Conservation (phyloP, 2,113 vertebrate genomes). For the Scalopus aquaticus region DNA sequence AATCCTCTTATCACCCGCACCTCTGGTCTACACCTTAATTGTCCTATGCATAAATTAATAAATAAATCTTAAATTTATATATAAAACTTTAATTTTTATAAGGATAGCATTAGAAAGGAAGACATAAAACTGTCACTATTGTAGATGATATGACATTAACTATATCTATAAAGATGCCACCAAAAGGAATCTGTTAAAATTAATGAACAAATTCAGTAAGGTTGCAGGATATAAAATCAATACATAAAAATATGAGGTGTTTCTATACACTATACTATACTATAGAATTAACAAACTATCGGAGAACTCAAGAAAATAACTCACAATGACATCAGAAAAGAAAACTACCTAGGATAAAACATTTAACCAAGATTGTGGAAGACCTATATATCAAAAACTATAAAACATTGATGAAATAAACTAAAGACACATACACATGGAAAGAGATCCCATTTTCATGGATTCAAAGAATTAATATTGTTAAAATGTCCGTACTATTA, state of each 20-base stretch:
- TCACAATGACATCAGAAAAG: not conserved
- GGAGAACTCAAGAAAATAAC: too few relatives aligned
- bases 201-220: not conserved
- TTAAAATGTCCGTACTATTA: not conserved
- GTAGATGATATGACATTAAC: not conserved
- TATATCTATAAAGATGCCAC: not conserved
- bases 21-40: too few relatives aligned
- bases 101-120: not conserved
- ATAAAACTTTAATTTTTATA: not conserved
- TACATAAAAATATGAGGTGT: not conserved
- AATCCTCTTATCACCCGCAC: too few relatives aligned
- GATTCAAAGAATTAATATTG: not conserved
- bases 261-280: not conserved
- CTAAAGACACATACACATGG: not conserved
- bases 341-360: not conserved
- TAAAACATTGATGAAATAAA: not conserved
- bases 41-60: too few relatives aligned
- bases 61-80: too few relatives aligned
- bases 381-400: not conserved
- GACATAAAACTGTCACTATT: not conserved
- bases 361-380: not conserved
- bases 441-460: not conserved
- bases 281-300: too few relatives aligned
- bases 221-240: not conserved
- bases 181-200: not conserved